Evolutionary conservation across 2,797 vertebrate species (phyloP).

Genomic region (Gambusia yucatana): DNA sequence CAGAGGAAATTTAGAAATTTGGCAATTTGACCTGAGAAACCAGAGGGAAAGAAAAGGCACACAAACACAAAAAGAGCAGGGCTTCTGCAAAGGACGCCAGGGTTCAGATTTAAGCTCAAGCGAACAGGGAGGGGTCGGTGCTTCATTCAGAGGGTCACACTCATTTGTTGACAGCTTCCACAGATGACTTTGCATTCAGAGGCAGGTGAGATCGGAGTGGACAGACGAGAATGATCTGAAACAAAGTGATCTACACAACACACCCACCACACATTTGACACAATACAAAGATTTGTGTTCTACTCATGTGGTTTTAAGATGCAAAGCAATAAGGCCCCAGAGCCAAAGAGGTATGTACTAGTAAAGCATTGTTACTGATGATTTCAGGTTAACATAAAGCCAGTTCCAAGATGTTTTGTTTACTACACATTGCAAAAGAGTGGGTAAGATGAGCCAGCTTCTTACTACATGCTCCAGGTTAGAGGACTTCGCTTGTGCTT

Average conservation of each 20-base stretch:
- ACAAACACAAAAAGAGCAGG: slow-evolving; percentile 73
- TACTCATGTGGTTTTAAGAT: slow-evolving; percentile 76
- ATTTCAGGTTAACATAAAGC: slow-evolving; percentile 79
- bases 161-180: slow-evolving; percentile 82
- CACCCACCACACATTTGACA: slow-evolving; percentile 80
- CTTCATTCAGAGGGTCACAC: slow-evolving; percentile 83
- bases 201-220: slow-evolving; percentile 81
- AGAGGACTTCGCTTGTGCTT: slow-evolving; percentile 70
- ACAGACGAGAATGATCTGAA: slow-evolving; percentile 85
- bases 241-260: slow-evolving; percentile 86
- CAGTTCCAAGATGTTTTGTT: slow-evolving; percentile 76
- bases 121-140: slow-evolving; percentile 74
- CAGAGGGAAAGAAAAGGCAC: slow-evolving; percentile 64
- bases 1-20: slow-evolving; percentile 68
- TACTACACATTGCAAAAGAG: slow-evolving; percentile 66
- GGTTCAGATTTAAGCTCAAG: slow-evolving; percentile 81
- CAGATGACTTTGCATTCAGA: slow-evolving; percentile 86
- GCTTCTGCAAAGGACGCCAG: slow-evolving; percentile 75
- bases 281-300: slow-evolving; percentile 67
- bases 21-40: slow-evolving; percentile 83
- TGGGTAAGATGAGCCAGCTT: slow-evolving; percentile 64
- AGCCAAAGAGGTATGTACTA: slow-evolving; percentile 74
- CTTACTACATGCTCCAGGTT: slow-evolving; percentile 79
- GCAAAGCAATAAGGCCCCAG: slow-evolving; percentile 74
- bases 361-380: slow-evolving; percentile 76